Evolutionary conservation across 37 sponge, comb jelly and placozoan species (phyloP).

Genomic region (Corticium candelabrum): DNA sequence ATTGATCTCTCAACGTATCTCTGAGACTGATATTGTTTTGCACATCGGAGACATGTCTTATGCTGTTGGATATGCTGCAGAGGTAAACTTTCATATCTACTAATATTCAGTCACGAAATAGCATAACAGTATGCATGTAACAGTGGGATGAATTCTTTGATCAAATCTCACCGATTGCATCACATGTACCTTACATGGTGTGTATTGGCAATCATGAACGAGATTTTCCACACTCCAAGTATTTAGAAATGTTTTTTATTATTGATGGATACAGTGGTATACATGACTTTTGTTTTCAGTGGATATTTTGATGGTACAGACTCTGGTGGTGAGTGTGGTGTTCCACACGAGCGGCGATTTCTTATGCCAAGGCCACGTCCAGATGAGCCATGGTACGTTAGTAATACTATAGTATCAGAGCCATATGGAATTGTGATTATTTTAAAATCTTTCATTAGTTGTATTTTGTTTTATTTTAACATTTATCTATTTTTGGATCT

Average conservation of each 20-base stretch:
- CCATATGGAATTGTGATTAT: too few relatives aligned
- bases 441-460: constrained; percentile 27
- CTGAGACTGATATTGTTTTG: constrained; percentile 29
- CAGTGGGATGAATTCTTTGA: constrained; percentile 74
- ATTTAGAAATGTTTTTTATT: too few relatives aligned
- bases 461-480: not conserved
- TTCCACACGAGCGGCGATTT: constrained; percentile 55
- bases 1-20: not conserved
- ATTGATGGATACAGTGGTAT: too few relatives aligned
- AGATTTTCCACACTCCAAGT: too few relatives aligned
- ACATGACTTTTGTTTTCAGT: too few relatives aligned
- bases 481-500: too few relatives aligned
- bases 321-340: constrained; percentile 75
- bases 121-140: not conserved
- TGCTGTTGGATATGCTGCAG: constrained; percentile 38
- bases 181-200: constrained; percentile 50
- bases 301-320: constrained; percentile 19
- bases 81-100: not conserved
- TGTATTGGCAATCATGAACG: constrained; percentile 68
- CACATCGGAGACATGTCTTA: constrained; percentile 60
- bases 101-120: not conserved
- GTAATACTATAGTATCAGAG: too few relatives aligned
- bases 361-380: constrained; percentile 63
- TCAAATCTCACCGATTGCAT: constrained; percentile 29
- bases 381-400: too few relatives aligned